These are phyloP conservation scores for Lasioglossum figueresi DNA, from an alignment of 2,888 invertebrate species.

Conservation along the genomic window DNA sequence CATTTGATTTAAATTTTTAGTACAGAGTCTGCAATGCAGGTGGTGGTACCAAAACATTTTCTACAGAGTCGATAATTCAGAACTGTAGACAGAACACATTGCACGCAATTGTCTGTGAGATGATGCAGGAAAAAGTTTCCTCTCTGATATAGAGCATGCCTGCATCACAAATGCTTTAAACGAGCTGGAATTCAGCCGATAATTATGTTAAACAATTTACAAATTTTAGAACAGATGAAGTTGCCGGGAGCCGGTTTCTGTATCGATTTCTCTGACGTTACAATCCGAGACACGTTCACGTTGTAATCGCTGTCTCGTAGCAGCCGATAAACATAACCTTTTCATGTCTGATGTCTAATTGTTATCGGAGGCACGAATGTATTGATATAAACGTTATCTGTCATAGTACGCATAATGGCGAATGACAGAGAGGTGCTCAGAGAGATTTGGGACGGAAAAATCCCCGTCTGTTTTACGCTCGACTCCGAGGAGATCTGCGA, in stretches of 20 bases:
- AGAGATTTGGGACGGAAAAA: constrained; percentile 97
- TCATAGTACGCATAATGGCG: constrained; percentile 88
- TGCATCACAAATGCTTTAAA: too few species aligned
- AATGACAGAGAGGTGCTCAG: constrained; percentile 97
- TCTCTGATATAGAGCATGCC: too few species aligned
- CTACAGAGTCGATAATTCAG: too few species aligned
- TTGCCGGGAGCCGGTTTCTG: neutral
- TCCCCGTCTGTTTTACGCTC: constrained; percentile 96
- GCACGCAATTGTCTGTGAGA: too few species aligned
- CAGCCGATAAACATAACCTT: constrained; percentile 64
- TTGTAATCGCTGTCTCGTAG: constrained; percentile 18
- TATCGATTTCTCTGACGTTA: neutral
- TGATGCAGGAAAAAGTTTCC: too few species aligned
- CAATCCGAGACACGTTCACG: neutral
- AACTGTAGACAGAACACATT: too few species aligned
- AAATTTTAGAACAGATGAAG: neutral
- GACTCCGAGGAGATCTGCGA: constrained; percentile 95
- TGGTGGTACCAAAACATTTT: too few species aligned
- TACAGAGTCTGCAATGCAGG: too few species aligned
- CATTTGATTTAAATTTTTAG: too few species aligned
- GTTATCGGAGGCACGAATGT: constrained; percentile 41
- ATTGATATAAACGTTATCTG: constrained; percentile 20
- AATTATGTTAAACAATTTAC: neutral
- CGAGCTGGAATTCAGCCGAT: neutral
- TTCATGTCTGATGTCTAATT: neutral